Base-by-base conservation (phyloP, 2,113 vertebrate species). In the Misgurnus mizolepis region DNA sequence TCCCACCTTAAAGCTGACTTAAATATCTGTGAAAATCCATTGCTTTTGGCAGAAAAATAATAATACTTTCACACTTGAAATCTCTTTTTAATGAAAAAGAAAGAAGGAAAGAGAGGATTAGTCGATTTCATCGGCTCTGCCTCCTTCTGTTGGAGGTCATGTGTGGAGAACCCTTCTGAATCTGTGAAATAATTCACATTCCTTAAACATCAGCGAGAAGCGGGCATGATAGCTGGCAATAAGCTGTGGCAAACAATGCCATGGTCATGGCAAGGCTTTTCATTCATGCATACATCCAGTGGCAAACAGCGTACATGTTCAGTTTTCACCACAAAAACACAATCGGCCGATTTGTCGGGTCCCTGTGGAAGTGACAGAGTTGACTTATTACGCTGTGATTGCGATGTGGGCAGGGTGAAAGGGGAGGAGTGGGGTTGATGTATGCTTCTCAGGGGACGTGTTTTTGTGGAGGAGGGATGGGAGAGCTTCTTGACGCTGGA, bases 71-170 rank as follows among this genome's bases (percentile, higher is more conserved):
- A 55, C 69, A 70, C 62, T 65, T 81, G 76, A 87, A 87, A 87
- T 85, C 82, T 84, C 82, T 82, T 87, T 87, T 87, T 85, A 87
- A 85, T 84, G 75, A 69, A 65, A 78, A 55, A 67, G 69, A 81
- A 82, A 84, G 69, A 82, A 82, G 27, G 2, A 71, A 78, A 81
- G 56, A 55, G 47, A 69, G 74, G 82, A 88, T 86, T 87, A 87
- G 79, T 76, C 79, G 6, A 64, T 86, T 78, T 80, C n/a, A 55
- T 67, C 39, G 60, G 70, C 80, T 71, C 83, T 78, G 58, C 74
- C 81, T 83, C 70, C 69, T 81, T 80, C 78, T 81, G 82, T 58
- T 74, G 55, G 80, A 85, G 86, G 79, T 88, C 65, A 83, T 58
- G 74, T 76, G 39, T 71, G 77, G 80, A 80, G 69, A 27, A 84